Conservation (phyloP, 2,888 invertebrate species). For the Pomacea canaliculata region DNA sequence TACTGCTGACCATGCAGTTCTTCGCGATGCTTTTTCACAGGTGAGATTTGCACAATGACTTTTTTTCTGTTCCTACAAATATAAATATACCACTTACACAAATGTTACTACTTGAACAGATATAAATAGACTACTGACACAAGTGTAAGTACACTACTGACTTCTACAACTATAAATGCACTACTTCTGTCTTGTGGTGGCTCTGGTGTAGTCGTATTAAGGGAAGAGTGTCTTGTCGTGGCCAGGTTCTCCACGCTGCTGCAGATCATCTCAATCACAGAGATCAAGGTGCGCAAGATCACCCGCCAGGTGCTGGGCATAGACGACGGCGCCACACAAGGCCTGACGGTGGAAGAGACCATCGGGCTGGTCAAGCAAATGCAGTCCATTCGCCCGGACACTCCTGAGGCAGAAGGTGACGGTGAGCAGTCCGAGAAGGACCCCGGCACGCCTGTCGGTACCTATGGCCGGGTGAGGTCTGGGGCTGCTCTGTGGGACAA, state of each 20-base stretch:
- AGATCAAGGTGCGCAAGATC: constrained; percentile 32
- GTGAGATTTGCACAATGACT: background rate
- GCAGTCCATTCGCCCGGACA: constrained; percentile 25
- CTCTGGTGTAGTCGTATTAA: too few species aligned
- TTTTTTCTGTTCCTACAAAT: too few species aligned
- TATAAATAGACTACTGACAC: too few species aligned
- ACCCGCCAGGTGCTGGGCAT: constrained; percentile 21
- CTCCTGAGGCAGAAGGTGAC: constrained; percentile 9
- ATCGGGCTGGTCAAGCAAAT: constrained; percentile 32
- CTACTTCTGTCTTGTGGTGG: too few species aligned
- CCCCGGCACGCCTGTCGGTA: background rate
- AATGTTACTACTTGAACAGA: too few species aligned
- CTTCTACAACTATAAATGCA: too few species aligned
- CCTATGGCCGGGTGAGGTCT: background rate
- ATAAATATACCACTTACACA: too few species aligned
- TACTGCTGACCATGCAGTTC: constrained; percentile 95
- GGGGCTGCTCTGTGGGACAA: constrained; percentile 21
- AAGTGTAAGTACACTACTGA: too few species aligned
- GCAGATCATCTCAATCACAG: constrained; percentile 93
- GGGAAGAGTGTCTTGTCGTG: too few species aligned
- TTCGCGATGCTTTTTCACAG: constrained; percentile 97
- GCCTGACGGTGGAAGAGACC: constrained; percentile 33
- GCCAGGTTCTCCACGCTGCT: constrained; percentile 90
- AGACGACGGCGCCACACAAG: background rate
- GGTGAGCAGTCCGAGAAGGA: constrained; percentile 13